Evolutionary conservation across 2,113 vertebrate species (phyloP).

Genomic region (Tamias sibiricus): DNA sequence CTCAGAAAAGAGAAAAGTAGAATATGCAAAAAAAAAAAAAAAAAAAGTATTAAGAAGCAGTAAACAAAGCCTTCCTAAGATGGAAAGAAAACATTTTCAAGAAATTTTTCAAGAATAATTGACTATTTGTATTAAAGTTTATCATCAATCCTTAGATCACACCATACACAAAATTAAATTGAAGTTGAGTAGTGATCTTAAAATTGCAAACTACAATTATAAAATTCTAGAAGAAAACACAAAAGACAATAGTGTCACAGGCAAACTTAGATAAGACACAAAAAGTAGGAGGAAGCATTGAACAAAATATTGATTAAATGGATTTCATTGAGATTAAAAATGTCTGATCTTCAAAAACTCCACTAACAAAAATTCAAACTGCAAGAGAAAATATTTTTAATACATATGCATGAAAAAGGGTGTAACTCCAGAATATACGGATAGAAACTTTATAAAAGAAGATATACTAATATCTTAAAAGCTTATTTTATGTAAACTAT

Average conservation of each 20-base stretch:
- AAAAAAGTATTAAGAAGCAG: background rate
- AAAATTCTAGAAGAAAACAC: background rate
- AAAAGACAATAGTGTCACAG: background rate
- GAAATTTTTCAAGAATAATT: background rate
- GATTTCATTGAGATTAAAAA: background rate
- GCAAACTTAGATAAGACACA: background rate
- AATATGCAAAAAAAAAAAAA: background rate
- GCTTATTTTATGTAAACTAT: constrained; percentile 27
- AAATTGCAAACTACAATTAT: no score
- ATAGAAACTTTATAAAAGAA: background rate
- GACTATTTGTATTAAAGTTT: background rate
- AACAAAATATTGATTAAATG: background rate
- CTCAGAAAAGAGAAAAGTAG: background rate
- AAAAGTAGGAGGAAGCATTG: background rate
- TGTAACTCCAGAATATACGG: background rate
- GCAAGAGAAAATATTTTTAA: background rate
- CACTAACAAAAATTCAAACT: background rate
- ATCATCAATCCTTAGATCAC: background rate
- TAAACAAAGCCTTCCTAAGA: background rate
- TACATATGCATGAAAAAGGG: background rate
- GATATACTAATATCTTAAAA: background rate
- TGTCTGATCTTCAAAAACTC: background rate
- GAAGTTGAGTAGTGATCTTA: no score
- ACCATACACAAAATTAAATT: background rate
- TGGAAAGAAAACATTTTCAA: background rate